phyloP scores from a whole-genome alignment of 2,113 vertebrate genomes.

The Phrynosoma blainvillii region DNA sequence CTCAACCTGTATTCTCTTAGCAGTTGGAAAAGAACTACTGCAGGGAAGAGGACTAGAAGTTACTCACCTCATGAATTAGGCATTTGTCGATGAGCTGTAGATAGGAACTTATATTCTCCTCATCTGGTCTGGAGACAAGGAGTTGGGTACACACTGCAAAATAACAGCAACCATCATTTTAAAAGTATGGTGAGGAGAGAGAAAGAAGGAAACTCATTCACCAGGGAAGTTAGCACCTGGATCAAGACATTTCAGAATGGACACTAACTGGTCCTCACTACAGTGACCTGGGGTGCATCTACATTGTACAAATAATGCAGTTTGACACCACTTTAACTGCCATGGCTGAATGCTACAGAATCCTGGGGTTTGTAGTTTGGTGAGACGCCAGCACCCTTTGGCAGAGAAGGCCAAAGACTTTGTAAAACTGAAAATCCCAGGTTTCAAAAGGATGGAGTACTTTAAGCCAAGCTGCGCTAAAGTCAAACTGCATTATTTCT shows the following conservation, averaged over 20 bases:
- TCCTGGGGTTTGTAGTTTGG: too few relatives aligned
- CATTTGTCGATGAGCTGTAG: constrained; percentile 98
- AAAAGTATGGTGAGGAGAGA: not conserved
- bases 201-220: not conserved
- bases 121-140: constrained; percentile 94
- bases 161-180: constrained; percentile 13
- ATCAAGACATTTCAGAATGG: constrained; percentile 7
- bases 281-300: not conserved
- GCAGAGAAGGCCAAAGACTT: too few relatives aligned
- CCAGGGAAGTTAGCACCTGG: not conserved
- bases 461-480: too few relatives aligned
- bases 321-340: too few relatives aligned
- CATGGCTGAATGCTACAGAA: too few relatives aligned
- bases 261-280: constrained; percentile 17
- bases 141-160: constrained; percentile 95
- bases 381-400: too few relatives aligned
- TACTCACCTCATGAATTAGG: constrained; percentile 93
- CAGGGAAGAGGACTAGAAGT: too few relatives aligned
- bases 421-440: too few relatives aligned
- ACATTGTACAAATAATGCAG: too few relatives aligned
- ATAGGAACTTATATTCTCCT: constrained; percentile 98
- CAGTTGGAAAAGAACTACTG: not conserved
- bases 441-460: too few relatives aligned
- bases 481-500: too few relatives aligned
- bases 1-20: not conserved